Conservation (phyloP, 2,888 invertebrate genomes). For the Acrobasis repandana region DNA sequence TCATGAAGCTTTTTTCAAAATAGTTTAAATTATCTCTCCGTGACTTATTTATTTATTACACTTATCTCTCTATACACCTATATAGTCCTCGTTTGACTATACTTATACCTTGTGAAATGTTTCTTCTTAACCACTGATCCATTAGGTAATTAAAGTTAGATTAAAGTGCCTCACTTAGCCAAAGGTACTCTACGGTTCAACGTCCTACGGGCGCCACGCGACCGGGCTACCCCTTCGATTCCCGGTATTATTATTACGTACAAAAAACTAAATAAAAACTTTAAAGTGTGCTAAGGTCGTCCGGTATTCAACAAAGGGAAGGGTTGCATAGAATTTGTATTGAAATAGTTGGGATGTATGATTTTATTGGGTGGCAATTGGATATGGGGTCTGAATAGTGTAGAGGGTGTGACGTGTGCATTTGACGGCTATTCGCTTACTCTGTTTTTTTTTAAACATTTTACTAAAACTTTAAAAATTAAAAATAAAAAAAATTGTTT, state of each 20-base stretch:
- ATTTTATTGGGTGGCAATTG: conserved; percentile 53
- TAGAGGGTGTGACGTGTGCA: conserved; percentile 8
- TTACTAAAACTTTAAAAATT: too few species aligned
- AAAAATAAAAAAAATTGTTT: too few species aligned
- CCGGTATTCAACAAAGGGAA: conserved; percentile 42
- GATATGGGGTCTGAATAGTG: conserved; percentile 31
- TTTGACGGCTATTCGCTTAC: conserved; percentile 8
- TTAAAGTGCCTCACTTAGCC: conserved; percentile 26
- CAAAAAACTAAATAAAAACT: conserved; percentile 50
- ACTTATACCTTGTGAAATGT: neutral
- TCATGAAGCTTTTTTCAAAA: too few species aligned
- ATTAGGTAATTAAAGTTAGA: conserved; percentile 11
- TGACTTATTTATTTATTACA: too few species aligned
- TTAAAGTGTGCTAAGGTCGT: conserved; percentile 71
- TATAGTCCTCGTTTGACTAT: too few species aligned
- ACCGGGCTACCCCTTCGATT: conserved; percentile 48
- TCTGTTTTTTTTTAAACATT: conserved; percentile 6
- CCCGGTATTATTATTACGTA: conserved; percentile 58
- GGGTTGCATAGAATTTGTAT: conserved; percentile 44
- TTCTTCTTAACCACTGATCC: neutral
- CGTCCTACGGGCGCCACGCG: conserved; percentile 66
- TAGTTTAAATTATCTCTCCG: too few species aligned
- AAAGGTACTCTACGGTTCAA: conserved; percentile 54
- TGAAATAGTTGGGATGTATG: conserved; percentile 41
- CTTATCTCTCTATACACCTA: too few species aligned